A percentile compares a stretch with the other conserved stretches of the same genome.
Evolutionary conservation across 1,140 invertebrate species (phyloP).

Genomic region (Drosophila gunungcola): DNA sequence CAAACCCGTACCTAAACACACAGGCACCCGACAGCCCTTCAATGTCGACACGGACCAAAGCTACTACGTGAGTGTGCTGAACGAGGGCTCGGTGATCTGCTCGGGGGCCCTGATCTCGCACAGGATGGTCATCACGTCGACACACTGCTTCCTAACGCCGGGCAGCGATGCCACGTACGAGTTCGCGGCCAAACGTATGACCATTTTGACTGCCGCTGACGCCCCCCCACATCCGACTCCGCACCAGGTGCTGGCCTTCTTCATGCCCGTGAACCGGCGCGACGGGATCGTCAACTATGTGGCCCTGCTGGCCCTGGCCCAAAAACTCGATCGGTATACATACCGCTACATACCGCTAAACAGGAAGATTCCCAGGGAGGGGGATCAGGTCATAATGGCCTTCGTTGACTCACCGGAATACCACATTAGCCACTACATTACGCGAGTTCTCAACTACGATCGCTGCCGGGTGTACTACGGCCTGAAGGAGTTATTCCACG

Average conservation of each 20-base stretch:
- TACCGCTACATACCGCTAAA: constrained; percentile 22
- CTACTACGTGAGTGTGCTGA: constrained; percentile 44
- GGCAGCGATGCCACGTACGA: constrained; percentile 1
- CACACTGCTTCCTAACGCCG: constrained; percentile 25
- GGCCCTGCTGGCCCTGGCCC: constrained; percentile 14
- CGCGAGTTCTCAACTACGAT: neutral
- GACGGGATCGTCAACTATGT: neutral
- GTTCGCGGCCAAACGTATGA: constrained; percentile 34
- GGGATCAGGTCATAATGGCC: neutral
- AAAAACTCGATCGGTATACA: neutral
- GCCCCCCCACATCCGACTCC: neutral
- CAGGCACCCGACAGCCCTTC: constrained; percentile 2
- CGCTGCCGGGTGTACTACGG: constrained; percentile 9
- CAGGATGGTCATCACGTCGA: constrained; percentile 52
- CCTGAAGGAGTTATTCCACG: neutral
- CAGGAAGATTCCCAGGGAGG: neutral
- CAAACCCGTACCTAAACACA: too few species aligned
- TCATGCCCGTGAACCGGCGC: constrained; percentile 11
- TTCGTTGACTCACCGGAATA: constrained; percentile 1
- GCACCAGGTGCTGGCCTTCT: constrained; percentile 24
- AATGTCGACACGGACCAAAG: constrained; percentile 5
- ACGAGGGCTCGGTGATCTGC: constrained; percentile 46
- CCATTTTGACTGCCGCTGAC: constrained; percentile 14
- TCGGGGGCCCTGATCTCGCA: constrained; percentile 41
- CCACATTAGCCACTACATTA: neutral